Evolutionary conservation across 2,888 invertebrate species (phyloP), one percentile per base, ranked within the genome.

Genomic region (Meteorus cinctellus): DNA sequence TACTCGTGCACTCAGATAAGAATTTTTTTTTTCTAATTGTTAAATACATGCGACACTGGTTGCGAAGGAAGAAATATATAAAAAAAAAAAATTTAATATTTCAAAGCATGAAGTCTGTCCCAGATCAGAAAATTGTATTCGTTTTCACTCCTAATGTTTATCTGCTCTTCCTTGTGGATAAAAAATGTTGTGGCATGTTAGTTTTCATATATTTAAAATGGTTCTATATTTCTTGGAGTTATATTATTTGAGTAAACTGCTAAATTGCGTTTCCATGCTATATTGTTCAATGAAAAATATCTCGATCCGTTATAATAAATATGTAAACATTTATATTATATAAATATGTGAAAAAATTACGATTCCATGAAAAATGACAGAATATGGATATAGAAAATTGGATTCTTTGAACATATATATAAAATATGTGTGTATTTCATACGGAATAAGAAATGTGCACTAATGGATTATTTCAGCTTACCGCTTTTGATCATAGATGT

Each of bases 41-140:
- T 12, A 45, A 14, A 45, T 14, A 2, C 14, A n/a, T n/a, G 41
- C 41, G 12, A 41, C 41, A 41, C 41, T 2, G 48, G 48, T 48
- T 48, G 48, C 16, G n/a, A 48, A n/a, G n/a, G 4, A n/a, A 19
- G n/a, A n/a, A 8, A 19, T 6, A 55, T 19, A 55, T 16, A 65
- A 34, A 24, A 14, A 24, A 65, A 34, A 24, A 14, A 27, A 70
- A 62, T 76, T 63, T 1, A 24, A 24, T 24, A n/a, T 41, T 27
- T n/a, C 79, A 79, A 74, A 65, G 59, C 82, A 78, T 83, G 85
- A 86, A 86, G 87, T 85, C 87, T 82, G 88, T 88, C 88, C 88
- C 87, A 88, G 87, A 85, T 79, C 75, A 55, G 71, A 65, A 76
- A 74, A 60, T 74, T 71, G 19, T 65, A 36, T 65, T 36, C 19